Evolutionary conservation across 1,140 invertebrate genomes (phyloP), one percentile per base, ranked within the genome.

Genomic region (Whitmania pigra): DNA sequence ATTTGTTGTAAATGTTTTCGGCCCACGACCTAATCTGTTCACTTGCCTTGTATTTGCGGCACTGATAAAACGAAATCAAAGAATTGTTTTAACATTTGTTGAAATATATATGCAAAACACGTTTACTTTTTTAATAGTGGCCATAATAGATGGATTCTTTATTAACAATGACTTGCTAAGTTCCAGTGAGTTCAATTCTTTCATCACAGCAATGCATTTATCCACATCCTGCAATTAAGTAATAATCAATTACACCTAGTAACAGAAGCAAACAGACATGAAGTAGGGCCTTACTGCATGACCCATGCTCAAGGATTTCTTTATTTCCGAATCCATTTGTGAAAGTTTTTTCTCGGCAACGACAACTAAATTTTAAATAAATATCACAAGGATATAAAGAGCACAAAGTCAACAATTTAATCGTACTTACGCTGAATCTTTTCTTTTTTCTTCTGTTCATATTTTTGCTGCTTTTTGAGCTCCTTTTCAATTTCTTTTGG

Each of bases 91-190:
- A 7, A 70, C 11, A 40, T 49, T 54, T 9, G 15, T 53, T 22
- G 11, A 20, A 43, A 18, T 15, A 29, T 71, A 25, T 25, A 31
- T 54, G n/a, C n/a, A n/a, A n/a, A n/a, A n/a, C n/a, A n/a, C n/a
- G 70, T 69, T 77, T 76, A 84, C 83, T 78, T 82, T 84, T 77
- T 82, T 80, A 36, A 85, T 82, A 53, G 83, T 92, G 77, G 90
- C 87, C 70, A 93, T 86, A 72, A 90, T 87, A 71, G 88, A 86
- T 0, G 91, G 88, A 83, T 93, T 89, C 76, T 92, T 93, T 76
- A 92, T 87, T 36, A 94, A 80, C 88, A 92, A 91, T 3, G 93
- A 77, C 25, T 88, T 85, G 73, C 87, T 88, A 15, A 73, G 53
- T 93, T 79, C 83, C 60, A 92, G 78, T 17, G 86, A 84, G 77